Evolutionary conservation across 2,113 vertebrate species (phyloP), one percentile per base, ranked within the genome.

Genomic region (Propithecus coquereli): DNA sequence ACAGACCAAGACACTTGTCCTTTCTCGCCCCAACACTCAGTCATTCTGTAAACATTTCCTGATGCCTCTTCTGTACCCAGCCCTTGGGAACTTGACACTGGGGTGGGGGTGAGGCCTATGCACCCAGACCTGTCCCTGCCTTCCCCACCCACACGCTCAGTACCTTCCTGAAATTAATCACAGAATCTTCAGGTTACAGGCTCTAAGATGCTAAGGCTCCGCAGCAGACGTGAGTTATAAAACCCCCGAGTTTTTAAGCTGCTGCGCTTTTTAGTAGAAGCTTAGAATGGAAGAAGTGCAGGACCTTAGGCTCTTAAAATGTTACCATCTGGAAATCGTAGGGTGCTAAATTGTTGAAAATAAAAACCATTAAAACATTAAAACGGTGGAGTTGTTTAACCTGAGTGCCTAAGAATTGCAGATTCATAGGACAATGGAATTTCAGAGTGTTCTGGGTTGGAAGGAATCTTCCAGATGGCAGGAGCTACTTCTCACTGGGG

Each of bases 21-120:
- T 73, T 81, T 90, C 84, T 81, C 23, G 30, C 30, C 73, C 45
- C 17, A 43, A 83, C 12, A 40, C 25, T 40, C 90, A 22, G 34
- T 88, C 93, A 70, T 27, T 84, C 71, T 32, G 32, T 18, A 94
- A 88, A 47, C 65, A 84, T 68, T 92, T 95, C 96, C 96, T 94
- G 79, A 63, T 94, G 65, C 86, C 74, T 93, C 73, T 25, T 65
- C 54, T 25, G 83, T 3, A 43, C 84, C 87, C 93, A 87, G 68
- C 91, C 90, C 54, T 66, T 2, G 22, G 81, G 77, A 79, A 89
- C 83, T 20, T 32, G 79, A 77, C 76, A 65, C 47, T 40, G 20
- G n/a, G n/a, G 37, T 52, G 61, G 52, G 34, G 12, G 22, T 20
- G 1, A n/a, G 6, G 57, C 8, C 40, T 54, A 1, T 2, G 7